Percentiles rank a stretch among this genome's conserved stretches.
phyloP scores from a whole-genome alignment of 2,113 vertebrate species.

The Neodon shergylaensis region DNA sequence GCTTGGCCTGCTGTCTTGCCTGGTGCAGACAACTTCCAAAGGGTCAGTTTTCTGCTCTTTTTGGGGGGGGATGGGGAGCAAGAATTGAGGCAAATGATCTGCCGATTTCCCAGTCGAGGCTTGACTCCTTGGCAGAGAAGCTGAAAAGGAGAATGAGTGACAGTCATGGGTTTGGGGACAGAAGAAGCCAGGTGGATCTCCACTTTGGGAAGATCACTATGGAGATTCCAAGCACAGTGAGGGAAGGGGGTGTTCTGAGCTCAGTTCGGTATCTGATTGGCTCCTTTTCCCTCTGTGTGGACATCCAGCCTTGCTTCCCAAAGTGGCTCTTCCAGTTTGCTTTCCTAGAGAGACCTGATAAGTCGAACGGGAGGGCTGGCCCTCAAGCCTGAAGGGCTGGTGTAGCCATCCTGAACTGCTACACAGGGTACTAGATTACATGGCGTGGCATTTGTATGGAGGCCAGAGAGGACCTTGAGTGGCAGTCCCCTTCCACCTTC shows the following conservation, averaged over 20 bases:
- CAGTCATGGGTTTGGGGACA: not conserved
- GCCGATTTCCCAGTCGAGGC: not conserved
- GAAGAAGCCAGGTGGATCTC: not conserved
- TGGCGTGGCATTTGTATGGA: not conserved
- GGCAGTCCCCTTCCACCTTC: not conserved
- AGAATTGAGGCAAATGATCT: constrained; percentile 1
- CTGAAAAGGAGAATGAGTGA: not conserved
- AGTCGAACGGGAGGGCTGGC: no score
- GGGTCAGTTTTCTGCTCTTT: constrained; percentile 19
- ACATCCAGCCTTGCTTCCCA: not conserved
- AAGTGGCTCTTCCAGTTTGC: not conserved
- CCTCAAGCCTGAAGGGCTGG: not conserved
- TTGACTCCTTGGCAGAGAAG: not conserved
- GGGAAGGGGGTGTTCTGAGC: not conserved
- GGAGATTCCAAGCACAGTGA: not conserved
- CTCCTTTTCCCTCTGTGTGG: not conserved
- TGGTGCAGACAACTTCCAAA: not conserved
- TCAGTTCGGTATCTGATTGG: not conserved
- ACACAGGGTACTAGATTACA: no score
- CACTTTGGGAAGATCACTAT: constrained; percentile 1
- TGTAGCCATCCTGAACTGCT: not conserved
- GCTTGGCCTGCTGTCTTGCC: not conserved
- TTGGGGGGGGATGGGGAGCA: no score
- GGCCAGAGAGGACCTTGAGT: not conserved
- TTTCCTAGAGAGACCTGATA: not conserved